These are phyloP conservation scores for Drosophila nasuta DNA, from an alignment of 1,140 invertebrate genomes.

Conservation along the genomic window DNA sequence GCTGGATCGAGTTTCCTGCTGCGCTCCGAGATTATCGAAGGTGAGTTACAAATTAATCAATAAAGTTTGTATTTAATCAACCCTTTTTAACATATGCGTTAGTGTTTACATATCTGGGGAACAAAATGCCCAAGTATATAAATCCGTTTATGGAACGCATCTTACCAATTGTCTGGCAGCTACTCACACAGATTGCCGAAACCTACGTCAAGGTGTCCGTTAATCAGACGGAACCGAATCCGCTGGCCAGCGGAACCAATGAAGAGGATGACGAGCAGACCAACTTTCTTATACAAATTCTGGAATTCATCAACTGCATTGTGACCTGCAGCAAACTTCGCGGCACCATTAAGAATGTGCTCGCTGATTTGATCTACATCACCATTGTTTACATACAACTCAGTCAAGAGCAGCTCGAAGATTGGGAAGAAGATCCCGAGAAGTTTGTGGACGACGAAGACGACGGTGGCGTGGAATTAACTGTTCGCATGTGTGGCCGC, in stretches of 20 bases:
- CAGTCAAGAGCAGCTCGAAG: slow-evolving; percentile 90
- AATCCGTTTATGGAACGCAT: slow-evolving; percentile 88
- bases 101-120: slow-evolving; percentile 87
- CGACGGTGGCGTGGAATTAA: slow-evolving; percentile 89
- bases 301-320: slow-evolving; percentile 90
- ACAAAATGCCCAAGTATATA: slow-evolving; percentile 90
- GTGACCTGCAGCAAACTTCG: slow-evolving; percentile 88
- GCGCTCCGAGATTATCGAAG: slow-evolving; percentile 90
- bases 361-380: slow-evolving; percentile 91
- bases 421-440: slow-evolving; percentile 90
- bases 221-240: slow-evolving; percentile 77
- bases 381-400: slow-evolving; percentile 89
- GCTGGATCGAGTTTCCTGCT: slow-evolving; percentile 88
- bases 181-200: slow-evolving; percentile 89
- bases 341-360: slow-evolving; percentile 88
- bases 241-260: slow-evolving; percentile 62
- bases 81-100: neutral
- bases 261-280: slow-evolving; percentile 88
- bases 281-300: slow-evolving; percentile 91
- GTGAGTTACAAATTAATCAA: slow-evolving; percentile 70
- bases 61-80: slow-evolving; percentile 5
- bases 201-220: slow-evolving; percentile 81
- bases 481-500: slow-evolving; percentile 91
- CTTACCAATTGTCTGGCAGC: slow-evolving; percentile 90
- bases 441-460: slow-evolving; percentile 93